These are phyloP conservation scores for Calameuta idolon DNA, from an alignment of 2,888 invertebrate species.

Conservation along the genomic window DNA sequence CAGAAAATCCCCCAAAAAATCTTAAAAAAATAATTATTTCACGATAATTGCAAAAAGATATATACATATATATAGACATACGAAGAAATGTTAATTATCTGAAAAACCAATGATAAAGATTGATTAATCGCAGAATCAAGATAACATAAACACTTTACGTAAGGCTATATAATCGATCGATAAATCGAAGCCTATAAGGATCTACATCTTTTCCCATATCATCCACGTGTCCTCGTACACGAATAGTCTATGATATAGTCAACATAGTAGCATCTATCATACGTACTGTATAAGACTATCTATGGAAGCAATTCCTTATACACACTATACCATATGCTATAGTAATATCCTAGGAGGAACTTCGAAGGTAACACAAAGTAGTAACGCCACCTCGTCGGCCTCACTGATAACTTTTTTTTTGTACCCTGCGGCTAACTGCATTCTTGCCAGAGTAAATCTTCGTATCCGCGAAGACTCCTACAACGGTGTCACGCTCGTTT, in stretches of 20 bases:
- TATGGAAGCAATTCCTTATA: not conserved
- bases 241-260: conserved; percentile 1
- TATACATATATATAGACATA: not conserved
- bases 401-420: conserved; percentile 33
- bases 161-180: conserved; percentile 59
- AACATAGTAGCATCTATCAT: not conserved
- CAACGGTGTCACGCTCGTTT: conserved; percentile 2
- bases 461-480: conserved; percentile 2
- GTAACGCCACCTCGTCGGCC: conserved; percentile 24
- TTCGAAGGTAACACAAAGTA: conserved; percentile 6
- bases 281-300: not conserved
- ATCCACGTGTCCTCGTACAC: conserved; percentile 30
- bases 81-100: not conserved
- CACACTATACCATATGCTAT: not conserved
- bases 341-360: not conserved
- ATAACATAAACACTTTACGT: conserved; percentile 61
- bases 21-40: not conserved
- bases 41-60: not conserved
- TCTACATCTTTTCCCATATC: conserved; percentile 10
- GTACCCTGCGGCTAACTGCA: conserved; percentile 26
- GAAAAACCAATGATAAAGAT: conserved; percentile 50
- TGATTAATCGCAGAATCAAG: conserved; percentile 51
- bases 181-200: conserved; percentile 54
- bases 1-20: not conserved
- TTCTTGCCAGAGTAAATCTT: conserved; percentile 32